Base-by-base conservation (phyloP, 2,113 vertebrate species). In the Prolemur simus region DNA sequence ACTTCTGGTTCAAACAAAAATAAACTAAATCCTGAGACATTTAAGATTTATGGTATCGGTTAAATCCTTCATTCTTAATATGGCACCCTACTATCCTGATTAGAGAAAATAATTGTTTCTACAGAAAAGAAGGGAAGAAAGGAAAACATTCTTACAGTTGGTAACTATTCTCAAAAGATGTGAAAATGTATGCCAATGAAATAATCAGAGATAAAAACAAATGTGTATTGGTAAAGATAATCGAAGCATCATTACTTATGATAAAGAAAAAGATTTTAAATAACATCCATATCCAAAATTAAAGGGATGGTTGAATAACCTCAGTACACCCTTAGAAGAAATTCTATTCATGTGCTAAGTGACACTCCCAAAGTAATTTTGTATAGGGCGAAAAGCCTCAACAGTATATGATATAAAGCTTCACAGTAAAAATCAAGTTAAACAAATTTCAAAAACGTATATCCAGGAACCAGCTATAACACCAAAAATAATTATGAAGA, bases 171-270 rank as follows among this genome's bases (percentile, higher is more conserved):
- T n/a, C 63, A 29, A 85, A 69, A 64, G 27, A 52, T 45, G 7
- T 49, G 18, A 25, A 87, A 54, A 89, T 29, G 1, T 23, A 13
- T 6, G 5, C 23, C 32, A 23, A 89, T 60, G 78, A 66, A 92
- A 60, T 64, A 52, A n/a, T 45, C 90, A 63, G 45, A 90, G 42
- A 73, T 84, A 56, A 34, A 82, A 66, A 66, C 60, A 87, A 58
- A 8, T 4, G 3, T 69, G 73, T 7, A 63, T 76, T 76, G 54
- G 10, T 20, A 69, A 85, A n/a, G 64, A 76, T 39, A 76, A 84
- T 78, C 25, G 64, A 27, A 49, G 47, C 42, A 18, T 64, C 54
- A 6, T 80, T 63, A 76, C 77, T 88, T 71, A 63, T n/a, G 37
- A 69, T 17, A 45, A 47, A 85, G 13, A 11, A 45, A 47, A 85